Percentiles rank a stretch among this genome's conserved stretches.
These are phyloP conservation scores for Girardinus metallicus DNA, from an alignment of 2,797 vertebrate genomes.

Conservation along the genomic window DNA sequence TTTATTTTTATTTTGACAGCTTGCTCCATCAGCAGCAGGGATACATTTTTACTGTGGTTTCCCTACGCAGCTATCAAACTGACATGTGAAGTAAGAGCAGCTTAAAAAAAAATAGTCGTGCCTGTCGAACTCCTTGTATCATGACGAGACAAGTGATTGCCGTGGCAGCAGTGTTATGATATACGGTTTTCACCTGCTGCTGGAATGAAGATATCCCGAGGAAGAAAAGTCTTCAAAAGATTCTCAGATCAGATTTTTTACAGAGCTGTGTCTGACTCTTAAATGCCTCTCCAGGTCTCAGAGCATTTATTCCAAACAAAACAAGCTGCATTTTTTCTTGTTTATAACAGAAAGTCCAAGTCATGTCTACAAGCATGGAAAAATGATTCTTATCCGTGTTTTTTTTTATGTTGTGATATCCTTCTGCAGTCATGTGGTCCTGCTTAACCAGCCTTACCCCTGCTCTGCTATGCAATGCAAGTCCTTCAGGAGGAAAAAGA, in stretches of 20 bases:
- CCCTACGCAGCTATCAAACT: slow-evolving; percentile 41
- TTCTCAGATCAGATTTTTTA: slow-evolving; percentile 17
- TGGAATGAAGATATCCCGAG: slow-evolving; percentile 47
- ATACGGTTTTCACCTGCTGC: slow-evolving; percentile 35
- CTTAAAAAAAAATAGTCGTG: slow-evolving; percentile 48
- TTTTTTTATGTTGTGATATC: slow-evolving; percentile 37
- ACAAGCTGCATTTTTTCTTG: slow-evolving; percentile 34
- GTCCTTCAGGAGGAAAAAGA: slow-evolving; percentile 39
- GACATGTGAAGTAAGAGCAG: slow-evolving; percentile 50
- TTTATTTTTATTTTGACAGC: slow-evolving; percentile 25
- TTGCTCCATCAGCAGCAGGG: slow-evolving; percentile 7
- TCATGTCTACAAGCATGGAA: slow-evolving; percentile 20
- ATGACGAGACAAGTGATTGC: slow-evolving; percentile 42
- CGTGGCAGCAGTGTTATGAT: slow-evolving; percentile 44
- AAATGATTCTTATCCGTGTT: slow-evolving; percentile 24
- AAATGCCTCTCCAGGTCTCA: slow-evolving; percentile 8
- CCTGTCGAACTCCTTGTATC: slow-evolving; percentile 54
- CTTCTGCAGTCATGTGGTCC: slow-evolving; percentile 70
- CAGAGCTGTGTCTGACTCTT: slow-evolving; percentile 5
- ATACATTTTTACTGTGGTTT: slow-evolving; percentile 45
- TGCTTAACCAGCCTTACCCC: slow-evolving; percentile 68
- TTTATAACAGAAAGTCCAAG: slow-evolving; percentile 29
- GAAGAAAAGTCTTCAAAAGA: slow-evolving; percentile 15
- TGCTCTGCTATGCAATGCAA: slow-evolving; percentile 52
- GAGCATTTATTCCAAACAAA: slow-evolving; percentile 38